Evolutionary conservation across 2,888 invertebrate genomes (phyloP), one percentile per base, ranked within the genome.

Genomic region (Zaprionus obscuricornis): DNA sequence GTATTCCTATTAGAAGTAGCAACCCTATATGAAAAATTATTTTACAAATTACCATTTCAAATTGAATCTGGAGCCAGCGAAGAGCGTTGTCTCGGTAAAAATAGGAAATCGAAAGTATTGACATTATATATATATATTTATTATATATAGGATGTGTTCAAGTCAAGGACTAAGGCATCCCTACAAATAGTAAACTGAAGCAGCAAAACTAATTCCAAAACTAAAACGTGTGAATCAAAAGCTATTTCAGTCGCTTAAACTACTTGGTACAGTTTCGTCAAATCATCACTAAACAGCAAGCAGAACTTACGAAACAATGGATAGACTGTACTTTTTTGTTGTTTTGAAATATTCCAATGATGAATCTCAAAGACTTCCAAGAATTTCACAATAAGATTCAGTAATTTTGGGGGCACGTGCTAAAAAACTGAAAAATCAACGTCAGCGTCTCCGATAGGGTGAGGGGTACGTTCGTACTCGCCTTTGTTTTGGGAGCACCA

Each of bases 381-480:
- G 31, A 40, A 66, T 55, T 55, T 57, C 29, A 47, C 37, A 70
- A 66, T 17, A 6, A n/a, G 27, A 14, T 26, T 27, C 27, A 24
- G n/a, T 42, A 57, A 57, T 54, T 51, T 22, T 8, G 2, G 11
- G 10, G 42, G 24, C 78, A 66, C 78, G 74, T 77, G 78, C 29
- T 36, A 8, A 10, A 31, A 20, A 52, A 34, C 17, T 34, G 54
- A 42, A 56, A 55, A 20, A 18, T 26, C 34, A 51, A 18, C 31
- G 34, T 39, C 29, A 27, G 22, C 13, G 36, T 13, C 14, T 3
- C 11, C 46, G 59, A 54, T 58, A 54, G 42, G 31, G 51, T 24
- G 46, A 16, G 29, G 36, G 27, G 2, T n/a, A n/a, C n/a, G n/a
- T n/a, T n/a, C n/a, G n/a, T n/a, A n/a, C 14, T 49, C 26, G 49